Percentiles rank a stretch among this genome's conserved stretches.
These are phyloP conservation scores for Entomobrya proxima DNA, from an alignment of 2,888 invertebrate genomes.

Conservation along the genomic window DNA sequence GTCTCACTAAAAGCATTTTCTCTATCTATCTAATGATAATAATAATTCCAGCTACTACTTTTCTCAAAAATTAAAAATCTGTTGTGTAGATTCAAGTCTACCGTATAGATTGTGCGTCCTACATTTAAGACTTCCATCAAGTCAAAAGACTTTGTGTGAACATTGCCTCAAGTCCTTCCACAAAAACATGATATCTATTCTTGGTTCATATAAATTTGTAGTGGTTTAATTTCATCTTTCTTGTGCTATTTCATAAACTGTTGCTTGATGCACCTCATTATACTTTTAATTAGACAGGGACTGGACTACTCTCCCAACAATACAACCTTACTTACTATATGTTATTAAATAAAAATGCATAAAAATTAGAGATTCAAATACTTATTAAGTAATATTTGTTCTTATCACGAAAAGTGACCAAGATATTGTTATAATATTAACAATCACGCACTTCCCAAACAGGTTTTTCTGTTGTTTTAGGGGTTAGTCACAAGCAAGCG, in stretches of 20 bases:
- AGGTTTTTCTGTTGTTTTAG: slow-evolving; percentile 45
- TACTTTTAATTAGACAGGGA: slow-evolving; percentile 57
- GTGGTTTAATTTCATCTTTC: slow-evolving; percentile 55
- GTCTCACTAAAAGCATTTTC: not conserved
- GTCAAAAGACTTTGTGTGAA: slow-evolving; percentile 47
- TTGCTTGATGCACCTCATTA: slow-evolving; percentile 55
- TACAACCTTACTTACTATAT: not conserved
- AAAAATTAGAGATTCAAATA: not conserved
- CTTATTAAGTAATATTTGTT: not conserved
- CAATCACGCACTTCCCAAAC: slow-evolving; percentile 45
- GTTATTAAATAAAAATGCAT: not conserved
- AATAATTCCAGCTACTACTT: slow-evolving; percentile 14
- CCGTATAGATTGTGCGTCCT: slow-evolving; percentile 34
- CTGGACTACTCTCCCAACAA: not conserved
- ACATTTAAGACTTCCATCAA: not conserved
- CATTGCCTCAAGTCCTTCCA: slow-evolving; percentile 22
- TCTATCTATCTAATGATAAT: not conserved
- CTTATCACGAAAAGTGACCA: slow-evolving; percentile 52
- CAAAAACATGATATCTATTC: not conserved
- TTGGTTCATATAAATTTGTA: slow-evolving; percentile 51
- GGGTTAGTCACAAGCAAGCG: slow-evolving; percentile 12
- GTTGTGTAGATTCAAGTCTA: not conserved
- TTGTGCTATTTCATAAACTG: slow-evolving; percentile 52
- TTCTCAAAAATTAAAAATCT: not conserved
- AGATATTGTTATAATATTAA: slow-evolving; percentile 26